Evolutionary conservation across 2,113 vertebrate species (phyloP), one percentile per base, ranked within the genome.

Genomic region (Nothoprocta perdicaria): DNA sequence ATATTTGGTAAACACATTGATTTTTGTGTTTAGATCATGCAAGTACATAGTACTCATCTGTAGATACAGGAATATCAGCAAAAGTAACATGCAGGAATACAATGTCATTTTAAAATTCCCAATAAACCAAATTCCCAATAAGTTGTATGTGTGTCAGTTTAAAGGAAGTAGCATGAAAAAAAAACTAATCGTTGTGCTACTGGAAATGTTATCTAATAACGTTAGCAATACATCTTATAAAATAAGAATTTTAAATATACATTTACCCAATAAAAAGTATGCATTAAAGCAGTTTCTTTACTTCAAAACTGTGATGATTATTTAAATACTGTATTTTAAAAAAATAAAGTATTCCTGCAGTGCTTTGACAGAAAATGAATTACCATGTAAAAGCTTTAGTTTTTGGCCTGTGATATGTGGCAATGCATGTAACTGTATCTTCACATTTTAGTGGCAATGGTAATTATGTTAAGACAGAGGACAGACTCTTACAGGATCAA

Each of bases 1-100:
- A 18, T 16, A 91, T 95, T 84, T 77, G 80, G n/a, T 75, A 93
- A 92, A 75, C 15, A 50, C 6, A 89, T 41, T 40, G 11, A 41
- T 19, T 74, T 83, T 80, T 22, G 4, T 52, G n/a, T 88, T 92
- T 89, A 60, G 15, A 66, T 81, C 72, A 86, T 67, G 7, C 26
- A 65, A 61, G 27, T 35, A 38, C 57, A 50, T 41, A 79, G 67
- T 45, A 48, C 48, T 81, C 45, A 86, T 61, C 78, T 69, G 8
- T 14, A 33, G 66, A 85, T 53, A 31, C 5, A 61, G 33, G 84
- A 38, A 46, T 76, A 76, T 6, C 5, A 65, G 22, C 46, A 91
- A 55, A 12, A 86, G 41, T 19, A 66, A 88, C 85, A 92, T 60
- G 60, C 0, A 79, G 17, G 14, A 21, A 45, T 45, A 53, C 15